Evolutionary conservation across 1,140 invertebrate genomes (phyloP).

Genomic region (Euura saliciscinereae): DNA sequence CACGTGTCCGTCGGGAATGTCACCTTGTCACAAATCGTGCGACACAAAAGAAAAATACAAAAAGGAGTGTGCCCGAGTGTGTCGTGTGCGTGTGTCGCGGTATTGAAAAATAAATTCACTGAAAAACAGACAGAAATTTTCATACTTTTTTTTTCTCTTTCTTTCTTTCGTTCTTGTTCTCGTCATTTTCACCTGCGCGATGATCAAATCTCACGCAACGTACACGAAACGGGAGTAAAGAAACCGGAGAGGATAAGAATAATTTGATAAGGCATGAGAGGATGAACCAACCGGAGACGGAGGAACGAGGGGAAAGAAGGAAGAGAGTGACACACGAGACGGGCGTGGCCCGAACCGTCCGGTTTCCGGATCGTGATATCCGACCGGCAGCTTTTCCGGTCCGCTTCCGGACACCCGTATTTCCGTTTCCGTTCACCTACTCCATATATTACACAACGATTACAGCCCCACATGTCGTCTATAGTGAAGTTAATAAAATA

Average conservation of each 20-base stretch:
- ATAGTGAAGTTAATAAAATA: too few relatives aligned
- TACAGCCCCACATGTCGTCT: too few relatives aligned
- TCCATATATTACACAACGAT: not conserved
- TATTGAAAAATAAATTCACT: not conserved
- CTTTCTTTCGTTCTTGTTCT: too few relatives aligned
- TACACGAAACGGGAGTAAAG: not conserved
- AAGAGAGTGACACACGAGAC: conserved; percentile 1
- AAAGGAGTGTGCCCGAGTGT: not conserved
- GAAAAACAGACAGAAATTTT: not conserved
- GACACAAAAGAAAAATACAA: not conserved
- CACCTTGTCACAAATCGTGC: conserved; percentile 1
- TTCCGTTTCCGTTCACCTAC: not conserved
- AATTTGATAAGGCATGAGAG: not conserved
- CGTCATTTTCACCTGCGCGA: too few relatives aligned
- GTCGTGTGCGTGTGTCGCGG: not conserved
- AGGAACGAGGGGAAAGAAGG: not conserved
- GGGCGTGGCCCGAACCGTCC: not conserved
- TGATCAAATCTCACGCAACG: too few relatives aligned
- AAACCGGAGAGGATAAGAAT: not conserved
- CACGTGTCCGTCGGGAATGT: not conserved
- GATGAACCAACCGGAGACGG: not conserved
- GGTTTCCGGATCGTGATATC: conserved; percentile 2
- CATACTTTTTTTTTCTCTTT: not conserved
- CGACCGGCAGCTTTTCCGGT: not conserved
- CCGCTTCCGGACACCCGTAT: not conserved